Evolutionary conservation across 1,140 invertebrate species (phyloP).

Genomic region (Bombus turneri): DNA sequence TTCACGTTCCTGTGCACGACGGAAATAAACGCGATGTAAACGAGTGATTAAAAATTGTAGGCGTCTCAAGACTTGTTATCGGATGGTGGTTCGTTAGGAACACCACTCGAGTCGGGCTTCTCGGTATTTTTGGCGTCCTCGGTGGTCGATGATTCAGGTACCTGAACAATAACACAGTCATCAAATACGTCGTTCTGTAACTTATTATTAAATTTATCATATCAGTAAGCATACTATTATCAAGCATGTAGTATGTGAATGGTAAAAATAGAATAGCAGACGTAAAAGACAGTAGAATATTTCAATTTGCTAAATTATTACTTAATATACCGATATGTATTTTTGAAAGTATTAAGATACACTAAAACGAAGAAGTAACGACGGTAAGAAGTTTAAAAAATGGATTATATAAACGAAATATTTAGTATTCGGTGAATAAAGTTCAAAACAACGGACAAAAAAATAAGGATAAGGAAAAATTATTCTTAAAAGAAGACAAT

Average conservation of each 20-base stretch:
- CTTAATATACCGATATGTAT: no score
- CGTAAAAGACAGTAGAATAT: neutral
- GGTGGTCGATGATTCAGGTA: slow-evolving; percentile 41
- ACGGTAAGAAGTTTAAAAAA: neutral
- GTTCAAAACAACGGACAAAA: no score
- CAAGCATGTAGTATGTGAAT: neutral
- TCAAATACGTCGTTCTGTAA: neutral
- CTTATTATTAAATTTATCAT: neutral
- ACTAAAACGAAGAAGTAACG: neutral
- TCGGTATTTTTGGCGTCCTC: slow-evolving; percentile 18
- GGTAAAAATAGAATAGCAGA: neutral
- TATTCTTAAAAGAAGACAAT: no score
- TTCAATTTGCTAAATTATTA: neutral
- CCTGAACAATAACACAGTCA: slow-evolving; percentile 18
- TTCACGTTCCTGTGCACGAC: slow-evolving; percentile 18
- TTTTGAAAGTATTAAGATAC: neutral
- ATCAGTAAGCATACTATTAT: neutral
- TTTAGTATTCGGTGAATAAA: no score
- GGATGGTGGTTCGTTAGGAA: slow-evolving; percentile 2
- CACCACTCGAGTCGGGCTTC: neutral
- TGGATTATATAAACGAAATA: no score
- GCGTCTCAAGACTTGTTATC: slow-evolving; percentile 22
- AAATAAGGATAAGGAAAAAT: no score
- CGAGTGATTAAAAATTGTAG: slow-evolving; percentile 7
- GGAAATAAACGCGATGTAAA: slow-evolving; percentile 36